Conservation (phyloP, 2,113 vertebrate genomes). For the Apteryx owenii region DNA sequence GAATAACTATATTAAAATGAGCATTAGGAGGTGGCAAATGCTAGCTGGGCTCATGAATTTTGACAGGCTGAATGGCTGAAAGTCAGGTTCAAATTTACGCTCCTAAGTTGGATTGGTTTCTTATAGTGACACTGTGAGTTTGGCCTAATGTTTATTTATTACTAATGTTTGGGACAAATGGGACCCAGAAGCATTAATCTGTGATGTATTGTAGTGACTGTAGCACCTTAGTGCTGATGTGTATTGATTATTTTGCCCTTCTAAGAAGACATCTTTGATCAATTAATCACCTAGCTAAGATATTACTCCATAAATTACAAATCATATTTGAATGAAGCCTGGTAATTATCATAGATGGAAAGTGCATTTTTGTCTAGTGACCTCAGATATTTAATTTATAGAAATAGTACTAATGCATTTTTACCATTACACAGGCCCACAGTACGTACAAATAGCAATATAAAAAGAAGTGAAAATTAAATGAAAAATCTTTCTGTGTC, state of each 20-base stretch:
- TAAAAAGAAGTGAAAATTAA: background rate
- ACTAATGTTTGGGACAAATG: background rate
- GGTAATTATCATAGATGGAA: background rate
- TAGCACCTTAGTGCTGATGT: background rate
- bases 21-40: background rate
- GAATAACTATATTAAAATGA: background rate
- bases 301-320: conserved; percentile 29
- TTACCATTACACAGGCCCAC: background rate
- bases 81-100: background rate
- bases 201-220: background rate
- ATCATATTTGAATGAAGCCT: background rate
- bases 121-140: background rate
- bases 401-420: background rate
- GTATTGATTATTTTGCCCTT: conserved; percentile 35
- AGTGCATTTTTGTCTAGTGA: background rate
- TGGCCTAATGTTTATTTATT: background rate
- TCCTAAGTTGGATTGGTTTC: background rate
- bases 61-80: background rate
- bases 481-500: background rate
- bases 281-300: conserved; percentile 2
- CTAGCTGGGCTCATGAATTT: background rate
- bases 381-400: background rate
- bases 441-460: background rate
- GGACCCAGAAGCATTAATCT: background rate
- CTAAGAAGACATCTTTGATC: conserved; percentile 2